phyloP scores from a whole-genome alignment of 2,113 vertebrate genomes.

The Etia nguti region DNA sequence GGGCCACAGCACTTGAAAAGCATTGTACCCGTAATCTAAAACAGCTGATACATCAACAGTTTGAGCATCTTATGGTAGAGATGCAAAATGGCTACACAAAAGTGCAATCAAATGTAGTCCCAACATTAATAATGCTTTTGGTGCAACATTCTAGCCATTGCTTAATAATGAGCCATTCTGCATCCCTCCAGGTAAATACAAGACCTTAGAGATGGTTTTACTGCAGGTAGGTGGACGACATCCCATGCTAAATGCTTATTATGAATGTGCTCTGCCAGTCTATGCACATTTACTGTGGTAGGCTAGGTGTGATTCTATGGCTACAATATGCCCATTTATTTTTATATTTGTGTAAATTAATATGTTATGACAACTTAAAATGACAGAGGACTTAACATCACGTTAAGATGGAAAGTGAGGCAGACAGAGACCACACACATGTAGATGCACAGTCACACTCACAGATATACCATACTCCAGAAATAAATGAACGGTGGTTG shows the following conservation, averaged over 20 bases:
- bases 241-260: not conserved
- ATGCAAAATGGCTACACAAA: conserved; percentile 15
- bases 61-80: not conserved
- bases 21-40: conserved; percentile 4
- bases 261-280: not conserved
- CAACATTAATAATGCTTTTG: not conserved
- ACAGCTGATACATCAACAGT: not conserved
- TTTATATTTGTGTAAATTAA: not conserved
- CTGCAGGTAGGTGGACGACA: not conserved
- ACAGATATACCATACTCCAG: conserved; percentile 53
- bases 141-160: not conserved
- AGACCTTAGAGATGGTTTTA: not conserved
- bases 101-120: not conserved
- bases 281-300: not conserved
- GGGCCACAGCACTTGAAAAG: not conserved
- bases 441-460: conserved; percentile 25
- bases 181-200: not conserved
- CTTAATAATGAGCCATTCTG: not conserved
- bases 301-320: not conserved
- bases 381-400: conserved; percentile 26
- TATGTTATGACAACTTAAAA: conserved; percentile 6
- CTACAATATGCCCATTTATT: not conserved
- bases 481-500: conserved; percentile 21
- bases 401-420: conserved; percentile 4
- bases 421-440: not conserved